Conservation (phyloP, 2,888 invertebrate species). For the Parnassius smintheus region DNA sequence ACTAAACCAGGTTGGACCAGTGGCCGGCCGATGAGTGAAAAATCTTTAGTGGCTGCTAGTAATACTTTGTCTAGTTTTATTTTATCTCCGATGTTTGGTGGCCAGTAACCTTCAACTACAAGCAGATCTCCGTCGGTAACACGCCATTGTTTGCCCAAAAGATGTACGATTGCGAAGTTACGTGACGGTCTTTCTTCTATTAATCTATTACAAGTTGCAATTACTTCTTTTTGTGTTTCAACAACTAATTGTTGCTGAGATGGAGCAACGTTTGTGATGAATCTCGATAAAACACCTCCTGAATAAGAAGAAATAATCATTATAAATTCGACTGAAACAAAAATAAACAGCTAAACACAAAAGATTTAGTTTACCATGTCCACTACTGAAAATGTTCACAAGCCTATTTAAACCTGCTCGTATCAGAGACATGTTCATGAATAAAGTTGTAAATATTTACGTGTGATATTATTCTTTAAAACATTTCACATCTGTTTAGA, state of each 20-base stretch:
- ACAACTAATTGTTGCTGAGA: constrained; percentile 43
- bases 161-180: constrained; percentile 90
- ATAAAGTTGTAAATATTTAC: constrained; percentile 19
- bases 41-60: constrained; percentile 88
- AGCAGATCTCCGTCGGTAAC: constrained; percentile 92
- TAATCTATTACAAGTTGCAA: constrained; percentile 83
- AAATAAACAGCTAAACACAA: not conserved
- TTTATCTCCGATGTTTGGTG: constrained; percentile 89
- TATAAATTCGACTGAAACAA: not conserved
- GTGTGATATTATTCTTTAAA: constrained; percentile 5
- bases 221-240: constrained; percentile 73
- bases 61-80: constrained; percentile 92
- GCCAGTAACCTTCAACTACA: constrained; percentile 91
- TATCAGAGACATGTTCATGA: constrained; percentile 51
- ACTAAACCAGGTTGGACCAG: constrained; percentile 87
- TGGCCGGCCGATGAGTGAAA: constrained; percentile 90
- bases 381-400: constrained; percentile 46
- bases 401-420: constrained; percentile 61
- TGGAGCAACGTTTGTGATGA: constrained; percentile 52
- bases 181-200: constrained; percentile 81
- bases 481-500: constrained; percentile 12
- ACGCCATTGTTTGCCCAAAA: constrained; percentile 92
- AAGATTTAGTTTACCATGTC: constrained; percentile 46
- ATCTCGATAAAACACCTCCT: constrained; percentile 66
- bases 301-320: constrained; percentile 32